phyloP scores from a whole-genome alignment of 1,140 invertebrate species.

The Bombus difficillimus region DNA sequence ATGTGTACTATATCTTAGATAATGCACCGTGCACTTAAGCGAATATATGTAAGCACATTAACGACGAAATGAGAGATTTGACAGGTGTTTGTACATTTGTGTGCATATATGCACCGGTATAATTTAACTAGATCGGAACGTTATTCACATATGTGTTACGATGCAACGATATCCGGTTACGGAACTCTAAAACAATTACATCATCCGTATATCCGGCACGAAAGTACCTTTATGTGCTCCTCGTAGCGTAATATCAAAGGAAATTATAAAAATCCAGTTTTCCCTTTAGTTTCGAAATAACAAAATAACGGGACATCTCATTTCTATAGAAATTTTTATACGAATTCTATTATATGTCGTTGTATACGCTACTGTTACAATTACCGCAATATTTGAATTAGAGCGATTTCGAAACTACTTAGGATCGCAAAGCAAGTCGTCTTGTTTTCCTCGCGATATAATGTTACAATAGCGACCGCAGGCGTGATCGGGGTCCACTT shows the following conservation, averaged over 20 bases:
- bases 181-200: slow-evolving; percentile 38
- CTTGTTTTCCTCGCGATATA: background rate
- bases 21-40: too few species aligned
- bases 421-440: background rate
- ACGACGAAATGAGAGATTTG: background rate
- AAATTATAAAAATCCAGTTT: too few species aligned
- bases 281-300: too few species aligned
- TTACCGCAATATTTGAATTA: background rate
- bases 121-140: slow-evolving; percentile 18
- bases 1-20: background rate
- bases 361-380: too few species aligned
- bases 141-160: background rate
- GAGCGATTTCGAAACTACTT: background rate
- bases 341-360: too few species aligned
- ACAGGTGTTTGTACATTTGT: background rate
- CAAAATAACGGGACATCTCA: too few species aligned
- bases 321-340: too few species aligned
- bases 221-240: background rate
- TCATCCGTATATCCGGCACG: slow-evolving; percentile 43
- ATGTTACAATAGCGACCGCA: background rate
- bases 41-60: background rate
- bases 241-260: too few species aligned
- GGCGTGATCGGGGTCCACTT: background rate
- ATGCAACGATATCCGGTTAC: slow-evolving; percentile 19
- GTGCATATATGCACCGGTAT: background rate